These are phyloP conservation scores for Girardinus metallicus DNA, from an alignment of 2,797 vertebrate genomes.

Conservation along the genomic window DNA sequence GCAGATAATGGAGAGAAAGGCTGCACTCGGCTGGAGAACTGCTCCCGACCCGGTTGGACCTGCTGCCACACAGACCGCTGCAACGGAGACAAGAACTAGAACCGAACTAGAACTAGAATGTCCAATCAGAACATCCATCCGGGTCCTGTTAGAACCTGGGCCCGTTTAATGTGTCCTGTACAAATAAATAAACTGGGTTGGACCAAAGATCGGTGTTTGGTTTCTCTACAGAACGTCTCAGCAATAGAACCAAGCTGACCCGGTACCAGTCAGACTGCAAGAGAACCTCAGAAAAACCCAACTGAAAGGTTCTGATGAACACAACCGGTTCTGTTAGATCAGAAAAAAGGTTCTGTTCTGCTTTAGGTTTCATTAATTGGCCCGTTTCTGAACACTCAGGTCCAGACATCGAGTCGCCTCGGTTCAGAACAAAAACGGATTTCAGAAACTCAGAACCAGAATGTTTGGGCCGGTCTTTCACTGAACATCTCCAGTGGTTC, in stretches of 20 bases:
- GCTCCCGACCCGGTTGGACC: slow-evolving; percentile 56
- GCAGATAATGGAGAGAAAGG: slow-evolving; percentile 75
- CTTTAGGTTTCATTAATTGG: background rate
- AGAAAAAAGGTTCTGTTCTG: background rate
- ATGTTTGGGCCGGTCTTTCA: too few species aligned
- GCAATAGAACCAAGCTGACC: background rate
- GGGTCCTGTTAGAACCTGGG: background rate
- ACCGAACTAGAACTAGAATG: background rate
- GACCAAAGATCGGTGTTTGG: background rate
- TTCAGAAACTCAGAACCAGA: too few species aligned
- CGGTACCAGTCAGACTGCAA: background rate
- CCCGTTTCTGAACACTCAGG: too few species aligned
- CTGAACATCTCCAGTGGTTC: too few species aligned
- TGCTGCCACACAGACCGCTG: slow-evolving; percentile 68
- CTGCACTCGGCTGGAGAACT: slow-evolving; percentile 52
- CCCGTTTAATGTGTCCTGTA: background rate
- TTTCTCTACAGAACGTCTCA: background rate
- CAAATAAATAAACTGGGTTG: background rate
- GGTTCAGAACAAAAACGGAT: background rate
- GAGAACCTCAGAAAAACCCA: background rate
- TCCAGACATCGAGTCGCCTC: background rate
- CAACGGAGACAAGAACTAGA: slow-evolving; percentile 44
- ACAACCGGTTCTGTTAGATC: background rate
- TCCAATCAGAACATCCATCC: background rate
- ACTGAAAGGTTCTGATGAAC: background rate